These are phyloP conservation scores for Haliclona indistincta DNA, from an alignment of 37 sponge, comb jelly and placozoan species.

Conservation along the genomic window DNA sequence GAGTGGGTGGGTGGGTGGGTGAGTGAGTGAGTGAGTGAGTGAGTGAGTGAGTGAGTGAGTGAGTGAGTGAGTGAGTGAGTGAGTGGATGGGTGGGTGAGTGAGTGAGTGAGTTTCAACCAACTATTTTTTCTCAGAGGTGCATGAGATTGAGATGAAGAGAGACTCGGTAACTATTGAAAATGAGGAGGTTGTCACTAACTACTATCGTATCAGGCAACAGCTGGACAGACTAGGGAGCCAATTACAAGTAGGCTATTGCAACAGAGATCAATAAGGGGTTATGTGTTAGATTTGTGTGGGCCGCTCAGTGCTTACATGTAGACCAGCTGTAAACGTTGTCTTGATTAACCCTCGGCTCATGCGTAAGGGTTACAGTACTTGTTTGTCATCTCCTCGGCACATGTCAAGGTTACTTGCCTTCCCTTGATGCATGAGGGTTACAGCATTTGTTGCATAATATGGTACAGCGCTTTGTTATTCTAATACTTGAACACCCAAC, in stretches of 20 bases:
- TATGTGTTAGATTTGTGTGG: no score
- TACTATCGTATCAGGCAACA: conserved; percentile 92
- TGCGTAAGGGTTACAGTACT: no score
- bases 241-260: conserved; percentile 65
- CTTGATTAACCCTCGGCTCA: no score
- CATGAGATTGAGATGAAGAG: conserved; percentile 60
- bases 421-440: no score
- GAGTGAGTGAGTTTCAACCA: neutral
- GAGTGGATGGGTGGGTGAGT: neutral
- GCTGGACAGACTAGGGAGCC: conserved; percentile 65
- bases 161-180: conserved; percentile 69
- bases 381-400: no score
- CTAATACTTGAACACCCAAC: no score
- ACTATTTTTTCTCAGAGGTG: conserved; percentile 41
- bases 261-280: no score
- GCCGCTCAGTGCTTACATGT: no score
- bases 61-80: conserved; percentile 41
- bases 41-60: conserved; percentile 11
- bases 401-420: no score
- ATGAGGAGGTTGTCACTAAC: conserved; percentile 75
- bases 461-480: no score
- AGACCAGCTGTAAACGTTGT: no score
- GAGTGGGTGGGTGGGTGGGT: conserved; percentile 53
- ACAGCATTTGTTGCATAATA: no score
- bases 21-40: neutral